Base-by-base conservation (phyloP, 2,113 vertebrate species). In the Neomonachus schauinslandi region DNA sequence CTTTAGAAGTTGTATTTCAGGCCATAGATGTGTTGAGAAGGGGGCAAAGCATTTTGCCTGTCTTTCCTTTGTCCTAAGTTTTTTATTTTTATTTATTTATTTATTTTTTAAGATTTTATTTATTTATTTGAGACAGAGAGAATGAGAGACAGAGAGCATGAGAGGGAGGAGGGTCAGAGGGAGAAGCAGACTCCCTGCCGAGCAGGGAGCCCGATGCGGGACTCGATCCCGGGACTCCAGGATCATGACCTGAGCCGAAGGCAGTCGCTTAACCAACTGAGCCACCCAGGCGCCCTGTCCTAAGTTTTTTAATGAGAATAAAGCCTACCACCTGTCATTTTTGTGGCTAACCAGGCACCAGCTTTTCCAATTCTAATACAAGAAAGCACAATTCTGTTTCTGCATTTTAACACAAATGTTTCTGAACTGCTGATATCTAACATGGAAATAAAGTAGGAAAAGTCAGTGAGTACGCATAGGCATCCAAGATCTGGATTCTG, bases 1-100 rank as follows among this genome's bases (percentile, higher is more conserved):
- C 33, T 96, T 80, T 96, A 89, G 61, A 93, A 95, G 79, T 33
- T 94, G 15, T 36, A 83, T 80, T 94, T 97, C 86, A 96, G 16
- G 74, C 89, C 76, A 96, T 2, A 88, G 24, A n/a, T 49, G 95
- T 91, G 84, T 82, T 81, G 19, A 91, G 15, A 97, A 97, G 61
- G 8, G 9, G 65, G 1, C 24, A 7, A 84, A 65, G 5, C n/a
- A 69, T 21, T 67, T 36, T 82, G 36, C 69, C 5, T 53, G 12
- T 2, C 0, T n/a, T 95, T 96, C 59, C 10, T 92, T 86, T 86
- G n/a, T 57, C 49, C 65, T 69, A 57, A 9, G 15, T 79, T 82
- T 18, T 95, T 95, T 82, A 46, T n/a, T n/a, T n/a, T n/a, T n/a
- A n/a, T n/a, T n/a, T n/a, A n/a, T n/a, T n/a, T n/a, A n/a, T n/a